Evolutionary conservation across 35 echinoderm and acorn worm genomes (phyloP).

Genomic region (Nesometra sesokonis): DNA sequence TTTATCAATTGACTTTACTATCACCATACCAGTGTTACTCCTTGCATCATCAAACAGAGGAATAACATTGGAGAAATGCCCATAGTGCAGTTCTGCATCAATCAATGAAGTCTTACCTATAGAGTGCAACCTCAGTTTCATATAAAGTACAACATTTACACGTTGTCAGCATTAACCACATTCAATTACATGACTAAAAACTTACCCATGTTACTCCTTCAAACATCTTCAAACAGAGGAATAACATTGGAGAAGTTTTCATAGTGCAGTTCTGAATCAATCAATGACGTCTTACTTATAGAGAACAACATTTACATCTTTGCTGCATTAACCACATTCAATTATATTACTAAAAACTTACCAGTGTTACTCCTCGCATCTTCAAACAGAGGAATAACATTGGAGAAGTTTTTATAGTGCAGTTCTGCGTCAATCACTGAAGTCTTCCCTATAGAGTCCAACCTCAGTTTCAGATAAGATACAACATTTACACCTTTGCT

Average conservation of each 20-base stretch:
- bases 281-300: not conserved
- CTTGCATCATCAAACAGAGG: constrained; percentile 21
- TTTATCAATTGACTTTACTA: too few species aligned
- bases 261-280: constrained; percentile 12
- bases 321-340: too few species aligned
- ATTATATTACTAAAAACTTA: too few species aligned
- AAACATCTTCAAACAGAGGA: constrained; percentile 27
- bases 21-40: too few species aligned
- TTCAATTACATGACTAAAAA: too few species aligned
- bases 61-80: not conserved
- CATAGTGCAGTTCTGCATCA: constrained; percentile 9
- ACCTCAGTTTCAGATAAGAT: not conserved
- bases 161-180: too few species aligned
- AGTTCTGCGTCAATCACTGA: not conserved
- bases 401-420: not conserved
- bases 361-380: not conserved
- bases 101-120: not conserved
- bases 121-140: too few species aligned
- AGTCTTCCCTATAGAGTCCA: constrained; percentile 33
- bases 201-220: too few species aligned
- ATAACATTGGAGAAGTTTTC: not conserved
- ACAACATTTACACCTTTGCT: too few species aligned
- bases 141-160: too few species aligned
- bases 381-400: constrained; percentile 27
- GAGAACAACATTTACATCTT: too few species aligned